Evolutionary conservation across 2,797 vertebrate species (phyloP), one percentile per base, ranked within the genome.

Genomic region (Hippocampus kuda): DNA sequence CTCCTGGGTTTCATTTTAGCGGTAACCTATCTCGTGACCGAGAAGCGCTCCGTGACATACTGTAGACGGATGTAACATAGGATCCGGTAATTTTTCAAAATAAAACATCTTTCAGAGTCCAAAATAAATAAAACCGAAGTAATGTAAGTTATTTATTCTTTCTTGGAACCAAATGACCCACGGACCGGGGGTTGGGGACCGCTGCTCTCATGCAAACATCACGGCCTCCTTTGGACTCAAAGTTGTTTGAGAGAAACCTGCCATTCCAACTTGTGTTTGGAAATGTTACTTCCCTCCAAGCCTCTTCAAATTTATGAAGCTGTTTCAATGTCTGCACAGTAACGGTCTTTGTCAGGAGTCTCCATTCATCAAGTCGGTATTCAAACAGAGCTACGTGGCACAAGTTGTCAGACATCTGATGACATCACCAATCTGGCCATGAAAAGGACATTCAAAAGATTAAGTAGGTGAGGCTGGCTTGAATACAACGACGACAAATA

Each of bases 311-410:
- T 91, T 86, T 83, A 88, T 89, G 78, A 85, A 84, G 75, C 79
- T 75, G 78, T 79, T 87, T 87, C 88, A 89, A 90, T 86, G 81
- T 87, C 82, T 82, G 81, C 76, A 85, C 84, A 87, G 87, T 88
- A 79, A 80, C 56, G 79, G 75, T 79, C 77, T 73, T 80, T 72
- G 81, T 84, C 80, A 80, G 30, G 30, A 78, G 82, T 80, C 44
- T 80, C 75, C 78, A 86, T 89, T 87, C 61, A 74, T 88, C 84
- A 87, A 68, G 74, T 82, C 76, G 68, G 76, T 72, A 76, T 67
- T 65, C 73, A 59, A 82, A 84, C 71, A 82, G 84, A 85, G 81
- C 73, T 68, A 34, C 68, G 76, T 73, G 83, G 75, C 68, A 49
- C 77, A 73, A 65, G 72, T 76, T 78, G 78, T 79, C 75, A 82